Evolutionary conservation across 2,113 vertebrate species (phyloP).

Genomic region (Charadrius vociferus): DNA sequence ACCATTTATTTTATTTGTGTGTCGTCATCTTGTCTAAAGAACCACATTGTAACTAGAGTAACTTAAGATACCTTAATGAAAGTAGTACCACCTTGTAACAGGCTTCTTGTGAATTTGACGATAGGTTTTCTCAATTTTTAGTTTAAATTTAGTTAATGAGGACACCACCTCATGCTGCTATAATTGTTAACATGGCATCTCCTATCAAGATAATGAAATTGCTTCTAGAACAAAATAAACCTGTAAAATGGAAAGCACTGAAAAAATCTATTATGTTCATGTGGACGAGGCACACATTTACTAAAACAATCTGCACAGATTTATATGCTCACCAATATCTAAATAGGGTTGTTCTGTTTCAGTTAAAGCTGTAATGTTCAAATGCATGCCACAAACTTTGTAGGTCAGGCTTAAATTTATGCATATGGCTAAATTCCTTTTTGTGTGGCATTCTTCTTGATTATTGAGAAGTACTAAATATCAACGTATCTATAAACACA

Average conservation of each 20-base stretch:
- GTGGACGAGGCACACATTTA: neutral
- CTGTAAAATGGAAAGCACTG: neutral
- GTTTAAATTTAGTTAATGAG: neutral
- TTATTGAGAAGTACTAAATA: neutral
- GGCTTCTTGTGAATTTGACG: neutral
- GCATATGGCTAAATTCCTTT: neutral
- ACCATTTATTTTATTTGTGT: neutral
- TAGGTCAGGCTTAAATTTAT: neutral
- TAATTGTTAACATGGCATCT: neutral
- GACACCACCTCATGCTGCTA: neutral
- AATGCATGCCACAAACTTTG: neutral
- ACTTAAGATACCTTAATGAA: neutral
- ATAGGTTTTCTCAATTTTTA: neutral
- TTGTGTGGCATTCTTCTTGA: neutral
- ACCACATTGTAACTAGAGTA: neutral
- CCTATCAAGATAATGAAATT: neutral
- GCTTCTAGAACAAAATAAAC: neutral
- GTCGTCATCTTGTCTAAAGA: neutral
- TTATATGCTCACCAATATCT: neutral
- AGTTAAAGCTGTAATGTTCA: neutral
- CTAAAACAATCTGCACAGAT: neutral
- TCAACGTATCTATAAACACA: neutral
- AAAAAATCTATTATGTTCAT: neutral
- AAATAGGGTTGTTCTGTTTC: neutral
- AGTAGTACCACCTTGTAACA: neutral